Evolutionary conservation across 1,140 invertebrate species (phyloP).

Genomic region (Alviniconcha marisindica): DNA sequence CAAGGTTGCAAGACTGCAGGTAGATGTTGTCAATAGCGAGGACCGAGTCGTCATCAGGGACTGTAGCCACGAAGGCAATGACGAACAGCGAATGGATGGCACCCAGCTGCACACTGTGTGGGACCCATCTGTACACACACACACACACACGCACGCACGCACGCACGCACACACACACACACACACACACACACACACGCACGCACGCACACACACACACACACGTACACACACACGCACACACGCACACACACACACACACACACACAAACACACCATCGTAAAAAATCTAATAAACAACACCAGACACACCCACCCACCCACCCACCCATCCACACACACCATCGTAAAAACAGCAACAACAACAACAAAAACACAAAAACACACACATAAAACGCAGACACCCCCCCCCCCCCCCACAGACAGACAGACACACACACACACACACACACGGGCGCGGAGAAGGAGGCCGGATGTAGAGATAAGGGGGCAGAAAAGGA

Average conservation of each 20-base stretch:
- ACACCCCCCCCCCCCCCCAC: not conserved
- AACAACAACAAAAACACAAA: not conserved
- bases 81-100: conserved; percentile 10
- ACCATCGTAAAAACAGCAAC: too few relatives aligned
- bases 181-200: not conserved
- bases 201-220: not conserved
- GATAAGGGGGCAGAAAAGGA: too few relatives aligned
- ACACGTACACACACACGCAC: too few relatives aligned
- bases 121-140: not conserved
- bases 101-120: not conserved
- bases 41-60: not conserved
- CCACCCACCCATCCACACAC: not conserved
- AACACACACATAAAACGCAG: not conserved
- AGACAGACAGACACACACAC: conserved; percentile 8
- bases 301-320: conserved; percentile 7
- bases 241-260: too few relatives aligned
- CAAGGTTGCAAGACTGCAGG: not conserved
- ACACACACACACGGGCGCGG: not conserved
- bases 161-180: not conserved
- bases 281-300: too few relatives aligned
- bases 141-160: not conserved
- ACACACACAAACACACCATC: too few relatives aligned
- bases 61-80: not conserved
- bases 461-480: too few relatives aligned
- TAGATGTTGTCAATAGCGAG: not conserved